Base-by-base conservation (phyloP, 2,113 vertebrate species). In the Triplophysa tibetana region DNA sequence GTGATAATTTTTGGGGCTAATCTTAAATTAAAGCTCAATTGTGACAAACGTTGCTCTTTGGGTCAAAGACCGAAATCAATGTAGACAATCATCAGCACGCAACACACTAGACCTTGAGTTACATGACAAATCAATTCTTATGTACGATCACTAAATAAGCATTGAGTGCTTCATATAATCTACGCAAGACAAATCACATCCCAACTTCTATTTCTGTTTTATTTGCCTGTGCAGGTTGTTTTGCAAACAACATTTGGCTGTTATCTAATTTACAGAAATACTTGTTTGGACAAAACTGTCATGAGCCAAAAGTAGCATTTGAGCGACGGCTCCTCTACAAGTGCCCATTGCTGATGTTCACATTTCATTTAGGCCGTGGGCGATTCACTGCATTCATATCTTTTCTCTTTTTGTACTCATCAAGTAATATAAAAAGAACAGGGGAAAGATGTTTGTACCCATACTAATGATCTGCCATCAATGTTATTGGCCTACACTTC, bases 401-500 rank as follows among this genome's bases (percentile, higher is more conserved):
- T 54, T 66, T 24, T 62, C 21, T 48, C 19, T 38, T 38, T 67
- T 67, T 38, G 75, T 48, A 50, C 70, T 80, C 72, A 80, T 79
- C 76, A 72, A 81, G 75, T 75, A 66, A 77, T 38, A 23, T 9
- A 38, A 38, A 58, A 77, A 78, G 62, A 77, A 70, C 33, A 33
- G 19, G 50, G 50, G 41, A 56, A 24, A 58, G 48, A 81, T 84
- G 81, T 81, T 79, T 82, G 70, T 62, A 66, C 70, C 81, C 70
- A 84, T 81, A 83, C 81, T 66, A 81, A 78, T 82, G 86, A 82
- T 81, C 81, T 78, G 50, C 66, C 81, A 84, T 86, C 77, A 85
- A 82, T 82, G 70, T 48, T 61, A 75, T 63, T 60, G 75, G 73
- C 61, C 24, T 76, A 50, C 38, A 24, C 79, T 75, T 74, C 79